These are phyloP conservation scores for Ophion costatus DNA, from an alignment of 2,888 invertebrate species.

Conservation along the genomic window DNA sequence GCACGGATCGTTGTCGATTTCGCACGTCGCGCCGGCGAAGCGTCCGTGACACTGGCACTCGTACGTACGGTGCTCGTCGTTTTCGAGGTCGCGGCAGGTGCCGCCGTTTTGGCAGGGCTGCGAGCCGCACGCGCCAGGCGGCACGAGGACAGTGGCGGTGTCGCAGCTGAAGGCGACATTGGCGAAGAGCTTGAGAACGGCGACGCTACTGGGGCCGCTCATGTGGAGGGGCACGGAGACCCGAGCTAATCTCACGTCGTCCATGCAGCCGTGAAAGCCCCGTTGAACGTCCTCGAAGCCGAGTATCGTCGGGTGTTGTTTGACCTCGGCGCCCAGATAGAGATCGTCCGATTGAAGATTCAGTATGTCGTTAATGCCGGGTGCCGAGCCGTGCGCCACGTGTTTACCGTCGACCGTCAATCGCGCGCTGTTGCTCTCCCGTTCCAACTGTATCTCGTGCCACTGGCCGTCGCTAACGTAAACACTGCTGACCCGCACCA, in stretches of 20 bases:
- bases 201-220: constrained; percentile 87
- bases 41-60: constrained; percentile 92
- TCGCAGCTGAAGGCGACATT: constrained; percentile 90
- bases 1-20: constrained; percentile 94
- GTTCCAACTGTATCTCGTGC: constrained; percentile 92
- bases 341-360: constrained; percentile 94
- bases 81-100: constrained; percentile 86
- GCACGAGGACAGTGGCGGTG: constrained; percentile 85
- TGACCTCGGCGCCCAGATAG: constrained; percentile 93
- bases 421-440: constrained; percentile 91
- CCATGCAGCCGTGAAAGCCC: constrained; percentile 96
- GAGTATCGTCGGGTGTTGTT: constrained; percentile 89
- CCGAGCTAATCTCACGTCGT: constrained; percentile 92
- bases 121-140: constrained; percentile 89
- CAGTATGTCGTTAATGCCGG: constrained; percentile 92
- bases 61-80: constrained; percentile 83
- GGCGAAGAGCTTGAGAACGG: constrained; percentile 87
- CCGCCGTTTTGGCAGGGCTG: constrained; percentile 93
- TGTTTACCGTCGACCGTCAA: constrained; percentile 91
- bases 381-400: constrained; percentile 90
- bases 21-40: constrained; percentile 91
- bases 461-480: constrained; percentile 93
- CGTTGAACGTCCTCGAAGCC: constrained; percentile 90
- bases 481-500: constrained; percentile 90
- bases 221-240: constrained; percentile 90